These are phyloP conservation scores for Aphelinus certus DNA, from an alignment of 1,140 invertebrate species.

Conservation along the genomic window DNA sequence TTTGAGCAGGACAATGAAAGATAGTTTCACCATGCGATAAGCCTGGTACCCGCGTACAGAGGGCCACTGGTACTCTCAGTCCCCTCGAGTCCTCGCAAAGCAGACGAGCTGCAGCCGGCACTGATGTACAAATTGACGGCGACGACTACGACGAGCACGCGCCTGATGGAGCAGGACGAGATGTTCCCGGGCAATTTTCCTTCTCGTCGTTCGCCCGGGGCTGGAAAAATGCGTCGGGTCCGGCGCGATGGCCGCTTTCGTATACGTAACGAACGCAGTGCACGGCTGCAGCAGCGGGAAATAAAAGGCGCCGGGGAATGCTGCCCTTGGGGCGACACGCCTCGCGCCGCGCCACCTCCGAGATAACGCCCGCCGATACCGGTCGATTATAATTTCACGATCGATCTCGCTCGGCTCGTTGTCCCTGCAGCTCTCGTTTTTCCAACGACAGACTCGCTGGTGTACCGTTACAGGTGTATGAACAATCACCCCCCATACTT, in stretches of 20 bases:
- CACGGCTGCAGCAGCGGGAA: not conserved
- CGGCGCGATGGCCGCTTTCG: too few relatives aligned
- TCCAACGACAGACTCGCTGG: too few relatives aligned
- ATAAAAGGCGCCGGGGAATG: not conserved
- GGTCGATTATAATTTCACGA: not conserved
- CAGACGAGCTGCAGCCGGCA: too few relatives aligned
- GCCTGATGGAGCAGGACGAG: too few relatives aligned
- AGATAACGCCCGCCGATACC: not conserved
- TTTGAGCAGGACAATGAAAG: too few relatives aligned
- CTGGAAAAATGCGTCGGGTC: not conserved
- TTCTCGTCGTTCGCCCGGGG: not conserved
- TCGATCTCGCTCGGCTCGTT: not conserved
- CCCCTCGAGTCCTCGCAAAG: not conserved
- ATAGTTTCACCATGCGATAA: too few relatives aligned
- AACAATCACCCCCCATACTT: too few relatives aligned
- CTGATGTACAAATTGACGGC: too few relatives aligned
- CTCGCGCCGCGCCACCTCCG: not conserved
- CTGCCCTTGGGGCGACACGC: not conserved
- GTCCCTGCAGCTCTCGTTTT: too few relatives aligned
- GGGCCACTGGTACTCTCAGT: not conserved
- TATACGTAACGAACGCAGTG: not conserved
- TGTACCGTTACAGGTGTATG: too few relatives aligned
- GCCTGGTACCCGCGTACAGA: not conserved
- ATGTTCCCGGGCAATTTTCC: too few relatives aligned
- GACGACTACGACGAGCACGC: too few relatives aligned